Conservation (phyloP, 2,797 vertebrate genomes). For the Esox lucius region DNA sequence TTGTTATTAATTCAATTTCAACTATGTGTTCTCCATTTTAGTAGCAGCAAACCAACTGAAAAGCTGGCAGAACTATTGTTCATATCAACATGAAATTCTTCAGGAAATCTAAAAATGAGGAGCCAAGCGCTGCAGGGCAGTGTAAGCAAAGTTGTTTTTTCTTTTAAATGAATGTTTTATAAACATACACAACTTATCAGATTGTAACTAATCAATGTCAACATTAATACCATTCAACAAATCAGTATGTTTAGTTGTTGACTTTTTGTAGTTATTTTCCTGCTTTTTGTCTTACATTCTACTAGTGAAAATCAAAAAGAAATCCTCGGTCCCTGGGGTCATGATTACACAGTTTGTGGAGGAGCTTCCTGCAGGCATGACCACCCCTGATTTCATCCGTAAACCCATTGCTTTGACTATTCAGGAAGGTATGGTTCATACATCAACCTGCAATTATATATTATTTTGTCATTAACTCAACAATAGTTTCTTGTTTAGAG, state of each 20-base stretch:
- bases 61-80: not conserved
- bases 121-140: constrained; percentile 73
- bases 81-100: constrained; percentile 19
- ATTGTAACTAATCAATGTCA: not conserved
- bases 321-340: constrained; percentile 80
- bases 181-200: not conserved
- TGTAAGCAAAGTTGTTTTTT: constrained; percentile 49
- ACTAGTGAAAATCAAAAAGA: constrained; percentile 74
- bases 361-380: constrained; percentile 77
- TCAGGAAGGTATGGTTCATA: constrained; percentile 78
- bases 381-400: constrained; percentile 78
- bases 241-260: not conserved
- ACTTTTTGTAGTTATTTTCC: not conserved
- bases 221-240: not conserved
- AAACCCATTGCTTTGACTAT: constrained; percentile 84
- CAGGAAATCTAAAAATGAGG: constrained; percentile 65
- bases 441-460: not conserved
- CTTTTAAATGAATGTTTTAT: not conserved
- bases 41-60: not conserved
- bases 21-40: not conserved
- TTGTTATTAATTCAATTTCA: not conserved
- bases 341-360: constrained; percentile 80
- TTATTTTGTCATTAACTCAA: too few relatives aligned
- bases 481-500: not conserved
- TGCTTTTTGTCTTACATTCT: not conserved